Evolutionary conservation across 1,140 invertebrate genomes (phyloP).

Genomic region (Drosophila bocki): DNA sequence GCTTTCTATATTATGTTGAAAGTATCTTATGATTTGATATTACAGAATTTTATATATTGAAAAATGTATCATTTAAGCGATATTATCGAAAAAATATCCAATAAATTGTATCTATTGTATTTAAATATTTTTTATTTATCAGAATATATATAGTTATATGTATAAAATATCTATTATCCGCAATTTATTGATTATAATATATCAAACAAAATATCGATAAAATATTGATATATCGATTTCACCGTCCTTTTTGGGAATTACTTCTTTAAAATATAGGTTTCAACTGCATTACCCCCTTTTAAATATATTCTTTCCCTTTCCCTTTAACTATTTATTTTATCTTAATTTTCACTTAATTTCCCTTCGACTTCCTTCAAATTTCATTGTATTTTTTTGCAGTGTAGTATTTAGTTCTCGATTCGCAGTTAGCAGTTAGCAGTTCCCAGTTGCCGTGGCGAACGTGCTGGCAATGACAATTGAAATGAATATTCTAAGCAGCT

Average conservation of each 20-base stretch:
- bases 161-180: not conserved
- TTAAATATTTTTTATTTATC: not conserved
- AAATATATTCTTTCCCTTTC: not conserved
- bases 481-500: conserved; percentile 57
- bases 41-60: not conserved
- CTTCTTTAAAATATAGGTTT: not conserved
- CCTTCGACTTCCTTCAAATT: not conserved
- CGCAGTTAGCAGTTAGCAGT: conserved; percentile 32
- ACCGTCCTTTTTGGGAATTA: too few relatives aligned
- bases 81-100: too few relatives aligned
- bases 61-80: too few relatives aligned
- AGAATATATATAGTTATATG: too few relatives aligned
- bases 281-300: not conserved
- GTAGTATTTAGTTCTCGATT: conserved; percentile 2
- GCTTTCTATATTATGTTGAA: not conserved
- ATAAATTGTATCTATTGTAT: not conserved
- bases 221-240: not conserved
- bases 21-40: not conserved
- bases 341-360: not conserved
- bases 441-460: conserved; percentile 43
- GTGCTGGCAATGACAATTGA: conserved; percentile 61
- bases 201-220: not conserved
- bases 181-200: not conserved
- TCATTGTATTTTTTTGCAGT: not conserved
- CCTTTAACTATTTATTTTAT: not conserved